Percentiles rank a stretch among this genome's conserved stretches.
Conservation (phyloP, 2,113 vertebrate species). For the Zapus hudsonius region DNA sequence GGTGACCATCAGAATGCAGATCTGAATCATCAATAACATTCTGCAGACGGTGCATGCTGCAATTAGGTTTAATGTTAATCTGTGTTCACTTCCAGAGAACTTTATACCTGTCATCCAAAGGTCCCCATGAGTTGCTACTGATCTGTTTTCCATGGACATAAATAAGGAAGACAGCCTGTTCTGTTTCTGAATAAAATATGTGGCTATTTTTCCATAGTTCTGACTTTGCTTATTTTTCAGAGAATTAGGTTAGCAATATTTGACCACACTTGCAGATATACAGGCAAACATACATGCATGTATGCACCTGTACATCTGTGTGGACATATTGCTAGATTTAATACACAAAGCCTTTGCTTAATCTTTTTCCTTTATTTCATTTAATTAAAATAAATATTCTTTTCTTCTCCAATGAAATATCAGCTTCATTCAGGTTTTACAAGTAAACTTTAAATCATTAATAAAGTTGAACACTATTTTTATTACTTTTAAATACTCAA, state of each 20-base stretch:
- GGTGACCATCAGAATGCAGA: constrained; percentile 32
- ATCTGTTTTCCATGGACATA: not conserved
- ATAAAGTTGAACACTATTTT: not conserved
- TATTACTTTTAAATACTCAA: constrained; percentile 12
- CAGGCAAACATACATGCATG: not conserved
- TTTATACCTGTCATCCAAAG: not conserved
- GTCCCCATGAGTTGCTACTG: not conserved
- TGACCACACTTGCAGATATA: not conserved
- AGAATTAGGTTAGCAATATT: not conserved
- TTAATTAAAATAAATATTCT: not conserved
- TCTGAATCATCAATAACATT: constrained; percentile 60
- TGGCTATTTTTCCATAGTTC: constrained; percentile 10
- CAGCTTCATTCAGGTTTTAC: constrained; percentile 41
- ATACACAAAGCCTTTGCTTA: not conserved
- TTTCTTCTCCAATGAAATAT: not conserved
- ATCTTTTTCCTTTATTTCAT: not conserved
- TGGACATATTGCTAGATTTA: not conserved
- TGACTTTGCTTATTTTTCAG: constrained; percentile 26
- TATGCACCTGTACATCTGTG: not conserved
- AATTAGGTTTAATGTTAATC: constrained; percentile 37
- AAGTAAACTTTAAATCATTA: constrained; percentile 47
- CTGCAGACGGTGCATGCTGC: not conserved
- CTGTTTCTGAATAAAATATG: constrained; percentile 17
- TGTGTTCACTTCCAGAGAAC: not conserved
- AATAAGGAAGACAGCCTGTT: constrained; percentile 22